Evolutionary conservation across 2,888 invertebrate species (phyloP), one percentile per base, ranked within the genome.

Genomic region (Parelbella ahira): DNA sequence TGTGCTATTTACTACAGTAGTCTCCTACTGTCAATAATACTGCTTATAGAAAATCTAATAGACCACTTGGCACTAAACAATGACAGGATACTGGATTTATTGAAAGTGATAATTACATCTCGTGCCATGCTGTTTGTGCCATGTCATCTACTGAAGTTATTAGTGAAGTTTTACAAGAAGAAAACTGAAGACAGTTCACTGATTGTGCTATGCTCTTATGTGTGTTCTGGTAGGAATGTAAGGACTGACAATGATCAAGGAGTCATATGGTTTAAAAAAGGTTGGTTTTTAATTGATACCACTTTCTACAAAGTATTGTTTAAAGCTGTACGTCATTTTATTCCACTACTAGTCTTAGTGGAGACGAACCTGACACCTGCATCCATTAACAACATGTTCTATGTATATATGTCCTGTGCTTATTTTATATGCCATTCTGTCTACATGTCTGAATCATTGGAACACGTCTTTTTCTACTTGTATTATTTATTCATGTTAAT

Each of bases 161-260:
- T 77, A 18, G 48, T 8, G 0, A 8, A 8, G 1, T 28, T 15
- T 9, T 15, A 56, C 1, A 49, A 41, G 1, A 18, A 68, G 34
- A 55, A 65, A 0, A 8, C 29, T 0, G 57, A 61, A 0, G 37
- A 42, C 0, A 56, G 66, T n/a, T 10, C 57, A 33, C 53, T 49
- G 1, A 34, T 21, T 12, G 28, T 37, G 0, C 52, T 77, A n/a
- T n/a, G n/a, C n/a, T n/a, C n/a, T n/a, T n/a, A n/a, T n/a, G n/a
- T n/a, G 6, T 86, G 86, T 3, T 13, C 33, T 6, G 45, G 44
- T 1, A 78, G 75, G 0, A 79, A 83, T 38, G 47, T 86, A 11
- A 79, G 65, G 51, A 44, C 65, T 44, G 86, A 88, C 51, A 76
- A 78, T 52, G 81, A 83, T 34, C 84, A 86, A 58, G 87, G 87